phyloP scores from a whole-genome alignment of 92 coral and sea anemone species.

The Heliopora coerulea region DNA sequence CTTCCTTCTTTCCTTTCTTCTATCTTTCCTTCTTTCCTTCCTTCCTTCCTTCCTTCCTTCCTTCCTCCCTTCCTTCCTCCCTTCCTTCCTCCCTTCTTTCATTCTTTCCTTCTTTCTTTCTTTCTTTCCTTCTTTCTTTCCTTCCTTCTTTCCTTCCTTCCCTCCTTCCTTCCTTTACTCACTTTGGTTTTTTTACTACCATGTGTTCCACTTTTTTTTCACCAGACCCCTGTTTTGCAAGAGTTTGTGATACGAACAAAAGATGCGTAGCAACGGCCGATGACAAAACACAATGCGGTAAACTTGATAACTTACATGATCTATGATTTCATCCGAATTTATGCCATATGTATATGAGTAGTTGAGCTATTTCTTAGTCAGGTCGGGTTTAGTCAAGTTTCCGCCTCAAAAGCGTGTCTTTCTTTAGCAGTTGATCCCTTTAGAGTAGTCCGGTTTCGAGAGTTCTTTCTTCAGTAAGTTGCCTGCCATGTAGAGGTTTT shows the following conservation, averaged over 20 bases:
- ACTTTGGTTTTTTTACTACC: not conserved
- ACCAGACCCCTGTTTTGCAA: slow-evolving; percentile 37
- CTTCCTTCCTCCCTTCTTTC: not conserved
- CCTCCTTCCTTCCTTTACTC: slow-evolving; percentile 4
- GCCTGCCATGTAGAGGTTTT: no score
- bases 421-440: no score
- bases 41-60: slow-evolving; percentile 8
- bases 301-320: not conserved
- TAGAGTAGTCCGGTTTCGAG: no score
- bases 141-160: not conserved
- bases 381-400: no score
- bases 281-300: slow-evolving; percentile 35
- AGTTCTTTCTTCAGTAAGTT: no score
- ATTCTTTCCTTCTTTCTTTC: not conserved
- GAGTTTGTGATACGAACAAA: slow-evolving; percentile 20
- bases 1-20: slow-evolving; percentile 5
- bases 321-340: no score
- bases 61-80: slow-evolving; percentile 6
- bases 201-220: not conserved
- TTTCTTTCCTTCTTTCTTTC: slow-evolving; percentile 2
- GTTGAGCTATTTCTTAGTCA: no score
- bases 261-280: slow-evolving; percentile 3
- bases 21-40: slow-evolving; percentile 5
- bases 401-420: no score
- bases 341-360: no score